phyloP scores from a whole-genome alignment of 2,888 invertebrate genomes.

The Eupeodes luniger region DNA sequence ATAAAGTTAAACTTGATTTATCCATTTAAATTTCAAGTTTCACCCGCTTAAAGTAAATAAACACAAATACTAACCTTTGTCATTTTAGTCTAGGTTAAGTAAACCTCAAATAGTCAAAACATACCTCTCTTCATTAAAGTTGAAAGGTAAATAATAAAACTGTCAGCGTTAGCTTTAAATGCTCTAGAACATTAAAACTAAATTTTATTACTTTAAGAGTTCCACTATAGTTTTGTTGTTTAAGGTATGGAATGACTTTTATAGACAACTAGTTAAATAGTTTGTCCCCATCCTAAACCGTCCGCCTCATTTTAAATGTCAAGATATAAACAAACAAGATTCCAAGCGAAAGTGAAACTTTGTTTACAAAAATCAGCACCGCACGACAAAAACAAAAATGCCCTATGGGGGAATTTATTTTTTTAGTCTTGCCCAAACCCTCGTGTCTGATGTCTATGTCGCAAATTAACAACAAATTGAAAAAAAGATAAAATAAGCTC shows the following conservation, averaged over 20 bases:
- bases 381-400: constrained; percentile 53
- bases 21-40: too few relatives aligned
- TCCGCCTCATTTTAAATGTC: constrained; percentile 51
- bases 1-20: too few relatives aligned
- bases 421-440: constrained; percentile 9
- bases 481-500: not conserved
- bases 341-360: constrained; percentile 69
- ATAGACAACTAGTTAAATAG: not conserved
- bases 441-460: constrained; percentile 24
- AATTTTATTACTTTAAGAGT: not conserved
- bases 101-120: too few relatives aligned
- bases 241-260: not conserved
- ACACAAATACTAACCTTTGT: too few relatives aligned
- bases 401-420: constrained; percentile 42
- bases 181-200: not conserved
- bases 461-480: constrained; percentile 3
- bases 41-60: too few relatives aligned
- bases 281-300: not conserved
- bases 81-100: too few relatives aligned
- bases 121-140: too few relatives aligned
- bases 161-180: not conserved
- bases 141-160: too few relatives aligned
- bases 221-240: not conserved
- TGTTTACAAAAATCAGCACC: constrained; percentile 52
- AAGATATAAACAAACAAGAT: constrained; percentile 53